Base-by-base conservation (phyloP, 2,113 vertebrate species). In the Aegithalos caudatus region DNA sequence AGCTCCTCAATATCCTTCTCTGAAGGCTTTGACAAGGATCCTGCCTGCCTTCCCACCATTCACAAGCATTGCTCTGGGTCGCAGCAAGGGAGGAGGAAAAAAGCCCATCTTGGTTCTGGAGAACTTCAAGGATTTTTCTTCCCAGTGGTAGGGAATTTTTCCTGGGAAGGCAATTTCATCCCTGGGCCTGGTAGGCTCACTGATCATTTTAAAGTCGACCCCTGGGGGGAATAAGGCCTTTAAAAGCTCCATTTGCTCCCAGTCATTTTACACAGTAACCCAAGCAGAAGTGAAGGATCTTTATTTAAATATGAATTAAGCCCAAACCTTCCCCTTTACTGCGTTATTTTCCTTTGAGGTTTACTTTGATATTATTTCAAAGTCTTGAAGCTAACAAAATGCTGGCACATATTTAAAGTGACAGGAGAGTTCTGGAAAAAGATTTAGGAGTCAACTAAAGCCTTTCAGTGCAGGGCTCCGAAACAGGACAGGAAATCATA, bases 261-360 rank as follows among this genome's bases (percentile, higher is more conserved):
- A 66, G 73, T 71, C 51, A 11, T 94, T 92, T 94, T 84, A 74
- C 47, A 25, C 60, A 89, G 88, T 74, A 95, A 96, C 73, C 40
- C 86, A 94, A 94, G 88, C 47, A 89, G 83, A 92, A 94, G 62
- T 33, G 76, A 67, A 92, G 90, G 91, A 60, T 71, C 86, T 95
- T 90, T 78, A 94, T 91, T 96, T 94, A 94, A 97, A 95, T 94
- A 94, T 71, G 91, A 96, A 97, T 95, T 89, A 94, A 92, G 69
- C 48, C 82, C 47, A 81, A 89, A 71, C 57, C 57, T 87, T 79
- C 50, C 53, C 70, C 77, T 97, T 95, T 91, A 89, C 73, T 87
- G 60, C 4, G 0, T 79, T 93, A 74, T 95, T 94, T 94, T 81
- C 96, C 86, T 96, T 95, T 95, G 93, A 94, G 94, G 83, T 91